Conservation (phyloP, 2,797 vertebrate genomes). For the Gadopsis bispinosus region DNA sequence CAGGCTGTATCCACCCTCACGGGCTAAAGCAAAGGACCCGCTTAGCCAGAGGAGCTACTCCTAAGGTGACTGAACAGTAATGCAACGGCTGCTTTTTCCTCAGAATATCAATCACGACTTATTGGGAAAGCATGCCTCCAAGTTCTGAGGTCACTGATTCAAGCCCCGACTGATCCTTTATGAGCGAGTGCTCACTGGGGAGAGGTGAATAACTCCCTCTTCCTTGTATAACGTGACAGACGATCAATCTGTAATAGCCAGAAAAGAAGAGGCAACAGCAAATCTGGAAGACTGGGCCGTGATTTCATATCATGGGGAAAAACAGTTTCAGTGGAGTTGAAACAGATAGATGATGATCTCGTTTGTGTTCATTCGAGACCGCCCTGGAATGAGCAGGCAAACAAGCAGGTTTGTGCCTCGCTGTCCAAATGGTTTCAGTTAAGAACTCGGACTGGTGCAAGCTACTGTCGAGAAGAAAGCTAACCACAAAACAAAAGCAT, state of each 20-base stretch:
- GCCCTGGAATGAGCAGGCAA: slow-evolving; percentile 29
- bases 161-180: slow-evolving; percentile 49
- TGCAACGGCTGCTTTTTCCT: slow-evolving; percentile 30
- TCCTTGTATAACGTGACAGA: slow-evolving; percentile 47
- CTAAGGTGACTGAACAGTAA: slow-evolving; percentile 48
- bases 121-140: slow-evolving; percentile 28
- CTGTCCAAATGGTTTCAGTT: slow-evolving; percentile 73
- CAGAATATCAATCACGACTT: slow-evolving; percentile 52
- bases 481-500: slow-evolving; percentile 75
- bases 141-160: slow-evolving; percentile 55
- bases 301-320: slow-evolving; percentile 35
- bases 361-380: slow-evolving; percentile 31
- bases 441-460: slow-evolving; percentile 40
- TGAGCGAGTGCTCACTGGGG: slow-evolving; percentile 38
- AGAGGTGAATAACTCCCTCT: slow-evolving; percentile 44
- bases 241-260: slow-evolving; percentile 28
- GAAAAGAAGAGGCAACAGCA: slow-evolving; percentile 42
- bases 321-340: slow-evolving; percentile 17
- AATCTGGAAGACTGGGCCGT: slow-evolving; percentile 31
- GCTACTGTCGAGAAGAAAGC: slow-evolving; percentile 71
- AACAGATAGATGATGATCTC: slow-evolving; percentile 34
- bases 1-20: slow-evolving; percentile 39
- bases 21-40: slow-evolving; percentile 16
- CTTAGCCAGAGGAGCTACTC: slow-evolving; percentile 29
- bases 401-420: slow-evolving; percentile 41